phyloP scores from a whole-genome alignment of 1,140 invertebrate genomes.

The Drosophila leontia region DNA sequence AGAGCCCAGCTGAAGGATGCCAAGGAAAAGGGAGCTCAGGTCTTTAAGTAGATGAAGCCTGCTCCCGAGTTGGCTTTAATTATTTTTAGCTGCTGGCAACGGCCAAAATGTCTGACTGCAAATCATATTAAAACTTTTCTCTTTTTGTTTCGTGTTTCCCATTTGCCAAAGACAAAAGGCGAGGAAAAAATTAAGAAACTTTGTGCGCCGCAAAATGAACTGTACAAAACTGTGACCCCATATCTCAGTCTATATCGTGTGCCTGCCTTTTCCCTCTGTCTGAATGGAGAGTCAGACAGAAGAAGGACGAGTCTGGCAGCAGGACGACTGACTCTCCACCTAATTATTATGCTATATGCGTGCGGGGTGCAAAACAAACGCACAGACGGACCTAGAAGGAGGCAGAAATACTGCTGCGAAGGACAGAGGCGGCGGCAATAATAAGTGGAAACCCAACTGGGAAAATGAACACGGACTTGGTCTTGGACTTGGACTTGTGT shows the following conservation, averaged over 20 bases:
- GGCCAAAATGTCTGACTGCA: slow-evolving; percentile 67
- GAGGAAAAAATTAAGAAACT: slow-evolving; percentile 76
- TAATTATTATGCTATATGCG: slow-evolving; percentile 84
- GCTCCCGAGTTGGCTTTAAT: slow-evolving; percentile 58
- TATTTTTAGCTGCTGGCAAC: slow-evolving; percentile 47
- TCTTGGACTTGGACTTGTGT: slow-evolving; percentile 18
- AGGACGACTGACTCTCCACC: slow-evolving; percentile 63
- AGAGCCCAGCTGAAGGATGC: slow-evolving; percentile 15
- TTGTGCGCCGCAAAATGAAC: slow-evolving; percentile 78
- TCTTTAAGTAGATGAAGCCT: slow-evolving; percentile 51
- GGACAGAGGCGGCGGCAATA: slow-evolving; percentile 41
- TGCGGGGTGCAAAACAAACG: slow-evolving; percentile 75
- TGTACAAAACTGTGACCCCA: slow-evolving; percentile 68
- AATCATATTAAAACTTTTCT: slow-evolving; percentile 81
- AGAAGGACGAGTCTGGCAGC: slow-evolving; percentile 47
- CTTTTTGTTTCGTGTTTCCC: slow-evolving; percentile 34
- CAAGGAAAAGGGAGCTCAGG: neutral
- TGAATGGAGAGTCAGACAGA: slow-evolving; percentile 29
- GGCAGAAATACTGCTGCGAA: slow-evolving; percentile 2
- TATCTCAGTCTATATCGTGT: slow-evolving; percentile 17
- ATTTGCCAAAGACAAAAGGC: slow-evolving; percentile 46
- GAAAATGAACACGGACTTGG: slow-evolving; percentile 42
- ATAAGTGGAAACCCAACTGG: slow-evolving; percentile 58
- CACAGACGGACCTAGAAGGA: slow-evolving; percentile 39
- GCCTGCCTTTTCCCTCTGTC: slow-evolving; percentile 20